Percentiles rank a stretch among this genome's conserved stretches.
Conservation (phyloP, 2,888 invertebrate species). For the Ophion slaviceki region DNA sequence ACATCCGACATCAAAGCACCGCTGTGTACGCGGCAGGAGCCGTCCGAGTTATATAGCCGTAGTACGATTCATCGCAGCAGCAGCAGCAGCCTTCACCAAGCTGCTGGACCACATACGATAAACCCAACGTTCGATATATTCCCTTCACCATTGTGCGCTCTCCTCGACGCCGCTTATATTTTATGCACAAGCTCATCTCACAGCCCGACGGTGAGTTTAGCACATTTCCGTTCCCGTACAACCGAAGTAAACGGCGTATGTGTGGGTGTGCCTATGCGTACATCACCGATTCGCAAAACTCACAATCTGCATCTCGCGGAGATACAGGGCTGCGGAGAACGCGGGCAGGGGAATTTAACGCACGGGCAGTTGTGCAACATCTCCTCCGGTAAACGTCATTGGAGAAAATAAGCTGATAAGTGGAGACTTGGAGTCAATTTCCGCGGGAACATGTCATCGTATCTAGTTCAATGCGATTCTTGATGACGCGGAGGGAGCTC, state of each 20-base stretch:
- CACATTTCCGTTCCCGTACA: background rate
- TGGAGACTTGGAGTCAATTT: too few relatives aligned
- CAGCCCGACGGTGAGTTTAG: background rate
- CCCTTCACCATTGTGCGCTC: conserved; percentile 5
- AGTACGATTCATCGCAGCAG: conserved; percentile 47
- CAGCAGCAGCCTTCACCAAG: conserved; percentile 31
- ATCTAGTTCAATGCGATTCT: background rate
- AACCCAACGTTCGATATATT: conserved; percentile 15
- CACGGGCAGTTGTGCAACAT: background rate
- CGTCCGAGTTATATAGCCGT: conserved; percentile 23
- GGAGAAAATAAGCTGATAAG: background rate
- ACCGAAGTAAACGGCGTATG: background rate
- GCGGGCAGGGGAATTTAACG: background rate
- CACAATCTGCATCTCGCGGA: background rate
- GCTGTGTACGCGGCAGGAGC: conserved; percentile 55
- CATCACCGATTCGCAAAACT: background rate
- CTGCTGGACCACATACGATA: conserved; percentile 51
- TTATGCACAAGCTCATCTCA: conserved; percentile 34
- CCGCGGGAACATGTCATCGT: too few relatives aligned
- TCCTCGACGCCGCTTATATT: conserved; percentile 26
- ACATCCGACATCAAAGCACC: conserved; percentile 77
- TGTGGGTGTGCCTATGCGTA: background rate
- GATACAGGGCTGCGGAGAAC: background rate
- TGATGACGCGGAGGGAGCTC: background rate
- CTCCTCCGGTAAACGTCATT: background rate